A percentile compares a stretch with the other conserved stretches of the same genome.
Evolutionary conservation across 2,797 vertebrate genomes (phyloP).

Genomic region (Pipistrellus pipistrellus): DNA sequence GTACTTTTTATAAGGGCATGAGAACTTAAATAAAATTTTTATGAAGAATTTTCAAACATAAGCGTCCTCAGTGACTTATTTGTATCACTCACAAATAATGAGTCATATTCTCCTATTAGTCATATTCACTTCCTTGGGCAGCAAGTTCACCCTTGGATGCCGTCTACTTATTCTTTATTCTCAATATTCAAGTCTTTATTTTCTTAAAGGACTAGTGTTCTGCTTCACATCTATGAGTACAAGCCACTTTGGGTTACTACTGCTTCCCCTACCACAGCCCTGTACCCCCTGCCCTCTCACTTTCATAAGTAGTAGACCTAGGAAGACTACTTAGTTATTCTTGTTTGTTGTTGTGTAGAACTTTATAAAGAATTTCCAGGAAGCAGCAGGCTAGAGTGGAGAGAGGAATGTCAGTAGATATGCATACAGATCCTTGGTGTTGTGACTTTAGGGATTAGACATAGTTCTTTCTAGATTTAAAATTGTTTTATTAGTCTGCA

Average conservation of each 20-base stretch:
- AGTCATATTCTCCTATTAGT: slow-evolving; percentile 19
- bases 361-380: background rate
- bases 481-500: slow-evolving; percentile 46
- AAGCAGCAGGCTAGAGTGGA: background rate
- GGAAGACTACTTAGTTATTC: background rate
- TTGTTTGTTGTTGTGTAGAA: background rate
- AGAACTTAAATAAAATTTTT: slow-evolving; percentile 78
- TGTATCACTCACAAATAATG: slow-evolving; percentile 27
- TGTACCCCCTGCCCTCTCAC: background rate
- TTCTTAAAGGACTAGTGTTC: background rate
- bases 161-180: background rate
- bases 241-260: background rate
- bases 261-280: background rate
- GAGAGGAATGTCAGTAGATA: background rate
- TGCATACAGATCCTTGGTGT: background rate
- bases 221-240: background rate
- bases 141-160: background rate
- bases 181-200: background rate
- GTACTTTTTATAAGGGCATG: slow-evolving; percentile 67
- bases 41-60: slow-evolving; percentile 51
- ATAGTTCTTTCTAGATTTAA: slow-evolving; percentile 47
- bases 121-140: background rate
- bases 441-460: background rate
- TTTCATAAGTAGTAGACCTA: background rate
- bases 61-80: slow-evolving; percentile 60